Evolutionary conservation across 2,113 vertebrate genomes (phyloP), one percentile per base, ranked within the genome.

Genomic region (Lagopus muta): DNA sequence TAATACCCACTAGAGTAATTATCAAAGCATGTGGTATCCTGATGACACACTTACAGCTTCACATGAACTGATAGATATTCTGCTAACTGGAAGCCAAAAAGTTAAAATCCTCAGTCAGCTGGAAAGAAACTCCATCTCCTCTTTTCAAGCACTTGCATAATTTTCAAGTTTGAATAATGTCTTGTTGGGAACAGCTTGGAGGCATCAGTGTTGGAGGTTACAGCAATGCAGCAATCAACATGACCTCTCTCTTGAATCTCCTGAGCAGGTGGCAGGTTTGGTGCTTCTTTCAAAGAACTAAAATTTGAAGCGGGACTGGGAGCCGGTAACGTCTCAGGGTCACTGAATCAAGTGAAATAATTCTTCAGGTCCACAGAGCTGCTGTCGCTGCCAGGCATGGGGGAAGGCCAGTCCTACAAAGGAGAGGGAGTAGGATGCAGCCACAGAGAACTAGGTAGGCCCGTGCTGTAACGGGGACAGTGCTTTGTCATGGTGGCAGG

Each of bases 1-100:
- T 97, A 97, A 97, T 96, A 97, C 96, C 88, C 92, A 48, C 96
- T 94, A 96, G 96, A 97, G 95, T 96, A 96, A 97, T 95, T 96
- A 97, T 95, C 86, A 88, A 96, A 94, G 89, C 79, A 97, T 95
- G 81, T 90, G 93, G 80, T 94, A 83, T 95, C 75, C 61, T 91
- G 95, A 95, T 96, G 95, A 97, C 95, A 97, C 83, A 96, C 92
- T 97, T 92, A 95, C 16, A 86, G 81, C 89, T 96, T 92, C 79
- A 71, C 83, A 93, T 91, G 86, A 77, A 94, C 40, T 38, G 32
- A 57, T 92, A 86, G 85, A 85, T 72, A 76, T 77, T 92, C 64
- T 93, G 60, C 72, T 80, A 83, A 94, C 67, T 77, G 43, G 81
- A 82, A 75, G 75, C 69, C 72, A 94, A 78, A 83, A 90, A 91